Base-by-base conservation (phyloP, 1,140 invertebrate genomes). In the Drosophila albomicans region DNA sequence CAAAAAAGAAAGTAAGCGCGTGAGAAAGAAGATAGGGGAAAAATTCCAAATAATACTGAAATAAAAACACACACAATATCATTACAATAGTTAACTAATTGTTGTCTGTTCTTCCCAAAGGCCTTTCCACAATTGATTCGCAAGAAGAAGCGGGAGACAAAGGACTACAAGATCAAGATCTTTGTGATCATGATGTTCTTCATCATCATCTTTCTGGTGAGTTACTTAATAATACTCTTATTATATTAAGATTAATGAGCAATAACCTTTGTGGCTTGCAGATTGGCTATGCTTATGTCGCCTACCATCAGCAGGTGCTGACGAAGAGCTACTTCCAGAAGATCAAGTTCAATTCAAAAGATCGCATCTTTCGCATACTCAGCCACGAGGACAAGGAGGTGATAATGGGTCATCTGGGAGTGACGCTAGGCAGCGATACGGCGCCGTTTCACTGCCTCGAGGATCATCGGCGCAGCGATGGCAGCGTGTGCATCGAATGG, bases 161-260 rank as follows among this genome's bases (percentile, higher is more conserved):
- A 93, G 61, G 95, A 95, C 81, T 95, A 95, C 90, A 97, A 97
- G 91, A 94, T 97, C 1, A 94, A 96, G 67, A 95, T 95, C 3
- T 97, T 97, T 90, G 96, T 97, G 2, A 95, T 94, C 0, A 94
- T 97, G 51, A 94, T 98, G 67, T 97, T 98, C 84, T 94, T 97
- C 1, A 95, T 95, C 13, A 96, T 98, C 5, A 95, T 96, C 1
- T 96, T 97, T 82, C 94, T 97, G 78, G 91, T 91, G 71, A 92
- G 91, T 58, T 10, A 15, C 20, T 25, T 3, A 25, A 25, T 25
- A 25, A 25, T 25, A 25, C 3, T 25, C 20, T 25, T 0, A 25
- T 25, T 25, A 25, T 25, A 4, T 25, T 25, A 25, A 25, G 20
- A 25, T 25, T 25, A 25, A 3, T 25, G 20, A 25, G 20, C 20